Evolutionary conservation across 2,888 invertebrate genomes (phyloP).

Genomic region (Cataglyphis cursor): DNA sequence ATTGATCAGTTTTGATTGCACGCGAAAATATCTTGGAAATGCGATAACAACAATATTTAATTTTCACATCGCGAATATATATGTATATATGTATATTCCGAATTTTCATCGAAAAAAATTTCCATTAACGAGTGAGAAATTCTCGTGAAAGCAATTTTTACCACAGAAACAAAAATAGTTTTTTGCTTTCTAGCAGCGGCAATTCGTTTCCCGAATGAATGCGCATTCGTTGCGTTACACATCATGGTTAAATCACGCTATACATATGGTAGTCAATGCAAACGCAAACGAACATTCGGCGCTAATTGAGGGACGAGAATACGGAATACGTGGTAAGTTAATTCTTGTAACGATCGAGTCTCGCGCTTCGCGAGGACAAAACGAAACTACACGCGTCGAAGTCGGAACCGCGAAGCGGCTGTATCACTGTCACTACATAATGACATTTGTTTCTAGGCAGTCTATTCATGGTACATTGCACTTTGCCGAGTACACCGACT

Average conservation of each 20-base stretch:
- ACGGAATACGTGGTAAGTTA: background rate
- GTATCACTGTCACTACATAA: slow-evolving; percentile 70
- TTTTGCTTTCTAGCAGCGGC: slow-evolving; percentile 58
- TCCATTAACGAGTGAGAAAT: slow-evolving; percentile 35
- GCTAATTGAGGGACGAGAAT: slow-evolving; percentile 39
- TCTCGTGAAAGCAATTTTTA: slow-evolving; percentile 18
- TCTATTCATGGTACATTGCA: slow-evolving; percentile 79
- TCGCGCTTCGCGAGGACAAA: slow-evolving; percentile 30
- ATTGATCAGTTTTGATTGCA: background rate
- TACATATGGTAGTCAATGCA: slow-evolving; percentile 28
- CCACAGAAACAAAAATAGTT: slow-evolving; percentile 47
- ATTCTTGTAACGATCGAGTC: background rate
- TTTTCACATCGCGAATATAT: background rate
- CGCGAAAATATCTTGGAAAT: background rate
- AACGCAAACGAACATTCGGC: background rate
- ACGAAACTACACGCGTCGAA: slow-evolving; percentile 19
- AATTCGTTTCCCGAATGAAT: slow-evolving; percentile 3
- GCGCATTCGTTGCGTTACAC: background rate
- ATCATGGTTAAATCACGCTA: background rate
- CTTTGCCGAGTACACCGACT: slow-evolving; percentile 58
- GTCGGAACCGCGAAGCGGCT: slow-evolving; percentile 41
- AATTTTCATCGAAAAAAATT: slow-evolving; percentile 7
- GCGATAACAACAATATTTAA: background rate
- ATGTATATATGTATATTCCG: too few species aligned
- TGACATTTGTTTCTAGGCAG: slow-evolving; percentile 74